Conservation (phyloP, 2,113 vertebrate genomes). For the Lynx canadensis region DNA sequence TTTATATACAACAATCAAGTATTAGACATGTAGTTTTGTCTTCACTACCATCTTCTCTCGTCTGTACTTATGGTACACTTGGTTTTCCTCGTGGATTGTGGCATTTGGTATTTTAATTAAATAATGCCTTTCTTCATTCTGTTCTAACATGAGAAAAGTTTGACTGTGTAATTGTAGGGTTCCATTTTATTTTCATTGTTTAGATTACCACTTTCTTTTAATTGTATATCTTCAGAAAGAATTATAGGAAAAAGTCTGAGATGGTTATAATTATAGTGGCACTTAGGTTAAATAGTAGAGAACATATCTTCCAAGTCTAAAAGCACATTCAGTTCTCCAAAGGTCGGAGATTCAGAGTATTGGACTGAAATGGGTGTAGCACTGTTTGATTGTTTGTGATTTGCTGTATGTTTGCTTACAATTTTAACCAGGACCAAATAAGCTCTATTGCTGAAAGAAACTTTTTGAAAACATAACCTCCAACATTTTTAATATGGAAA, state of each 20-base stretch:
- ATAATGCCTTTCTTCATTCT: constrained; percentile 47
- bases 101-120: constrained; percentile 56
- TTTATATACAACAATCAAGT: constrained; percentile 10
- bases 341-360: not conserved
- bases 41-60: not conserved
- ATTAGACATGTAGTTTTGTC: not conserved
- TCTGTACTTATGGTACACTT: not conserved
- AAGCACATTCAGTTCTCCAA: not conserved
- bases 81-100: not conserved
- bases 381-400: not conserved
- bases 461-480: not conserved
- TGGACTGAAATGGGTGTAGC: not conserved
- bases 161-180: constrained; percentile 56
- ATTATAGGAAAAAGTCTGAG: constrained; percentile 53
- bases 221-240: constrained; percentile 57
- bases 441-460: not conserved
- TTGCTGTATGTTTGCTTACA: constrained; percentile 11
- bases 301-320: constrained; percentile 48
- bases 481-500: not conserved
- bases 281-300: constrained; percentile 59
- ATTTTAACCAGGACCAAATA: not conserved
- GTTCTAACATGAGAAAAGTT: constrained; percentile 19
- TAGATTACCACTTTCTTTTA: constrained; percentile 65
- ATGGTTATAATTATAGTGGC: constrained; percentile 68
- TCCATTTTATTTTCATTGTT: constrained; percentile 66